Conservation (phyloP, 2,797 vertebrate species). For the Tadarida brasiliensis region DNA sequence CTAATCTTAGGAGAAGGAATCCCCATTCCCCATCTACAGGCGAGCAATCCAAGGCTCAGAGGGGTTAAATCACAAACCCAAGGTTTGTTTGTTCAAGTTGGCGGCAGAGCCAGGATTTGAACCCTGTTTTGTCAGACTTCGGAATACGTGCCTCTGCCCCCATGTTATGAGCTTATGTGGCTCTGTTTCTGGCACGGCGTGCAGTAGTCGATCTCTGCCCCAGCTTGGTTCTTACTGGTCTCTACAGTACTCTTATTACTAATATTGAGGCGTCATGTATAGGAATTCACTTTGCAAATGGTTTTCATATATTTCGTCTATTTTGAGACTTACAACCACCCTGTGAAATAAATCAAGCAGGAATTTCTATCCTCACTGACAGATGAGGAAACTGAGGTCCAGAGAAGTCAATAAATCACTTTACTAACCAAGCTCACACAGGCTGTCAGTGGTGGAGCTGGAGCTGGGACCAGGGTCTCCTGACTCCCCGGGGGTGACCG, state of each 20-base stretch:
- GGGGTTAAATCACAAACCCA: neutral
- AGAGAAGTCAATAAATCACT: neutral
- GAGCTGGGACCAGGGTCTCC: neutral
- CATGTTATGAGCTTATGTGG: neutral
- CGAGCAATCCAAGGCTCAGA: neutral
- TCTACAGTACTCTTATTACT: neutral
- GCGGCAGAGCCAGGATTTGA: neutral
- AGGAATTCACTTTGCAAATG: neutral
- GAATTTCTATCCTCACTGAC: conserved; percentile 21
- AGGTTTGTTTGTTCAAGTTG: neutral
- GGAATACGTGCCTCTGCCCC: neutral
- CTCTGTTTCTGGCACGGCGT: neutral
- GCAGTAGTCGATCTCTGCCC: neutral
- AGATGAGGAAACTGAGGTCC: conserved; percentile 35
- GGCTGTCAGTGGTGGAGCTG: neutral
- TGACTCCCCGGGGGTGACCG: neutral
- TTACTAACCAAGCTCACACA: neutral
- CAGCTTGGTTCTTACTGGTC: neutral
- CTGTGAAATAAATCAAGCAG: neutral
- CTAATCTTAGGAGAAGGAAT: neutral
- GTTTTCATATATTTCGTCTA: neutral
- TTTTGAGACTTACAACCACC: conserved; percentile 3
- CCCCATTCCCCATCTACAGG: neutral
- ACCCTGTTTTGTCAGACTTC: neutral
- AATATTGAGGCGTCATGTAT: neutral